These are phyloP conservation scores for Eristalis intricaria DNA, from an alignment of 2,888 invertebrate species.

Conservation along the genomic window DNA sequence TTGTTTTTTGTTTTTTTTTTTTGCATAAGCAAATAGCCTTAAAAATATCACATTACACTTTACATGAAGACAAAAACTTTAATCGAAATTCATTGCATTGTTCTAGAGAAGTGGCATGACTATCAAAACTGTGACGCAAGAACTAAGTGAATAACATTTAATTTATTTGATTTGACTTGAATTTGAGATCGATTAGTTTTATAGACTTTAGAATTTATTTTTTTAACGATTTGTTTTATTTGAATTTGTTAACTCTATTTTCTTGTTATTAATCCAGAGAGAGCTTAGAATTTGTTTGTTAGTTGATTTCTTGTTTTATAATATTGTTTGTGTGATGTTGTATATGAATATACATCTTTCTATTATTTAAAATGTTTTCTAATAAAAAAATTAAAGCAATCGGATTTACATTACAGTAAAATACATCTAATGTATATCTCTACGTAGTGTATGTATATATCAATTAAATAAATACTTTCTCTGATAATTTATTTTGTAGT, in stretches of 20 bases:
- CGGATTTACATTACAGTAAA: slow-evolving; percentile 41
- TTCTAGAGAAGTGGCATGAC: slow-evolving; percentile 15
- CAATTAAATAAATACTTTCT: slow-evolving; percentile 60
- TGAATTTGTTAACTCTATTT: slow-evolving; percentile 21
- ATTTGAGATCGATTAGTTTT: not conserved
- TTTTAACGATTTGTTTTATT: not conserved
- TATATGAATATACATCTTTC: not conserved
- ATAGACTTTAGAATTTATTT: not conserved
- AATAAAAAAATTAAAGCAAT: slow-evolving; percentile 61
- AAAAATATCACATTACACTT: slow-evolving; percentile 29
- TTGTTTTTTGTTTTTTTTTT: not conserved
- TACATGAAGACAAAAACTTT: not conserved
- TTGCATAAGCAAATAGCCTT: slow-evolving; percentile 14
- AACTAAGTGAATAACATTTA: not conserved
- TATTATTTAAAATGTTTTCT: not conserved
- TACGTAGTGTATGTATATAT: slow-evolving; percentile 49
- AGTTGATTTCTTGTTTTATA: not conserved
- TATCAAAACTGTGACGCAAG: slow-evolving; percentile 29
- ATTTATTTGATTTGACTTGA: slow-evolving; percentile 3
- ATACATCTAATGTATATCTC: slow-evolving; percentile 45
- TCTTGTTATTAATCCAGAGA: slow-evolving; percentile 26
- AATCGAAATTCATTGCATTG: not conserved
- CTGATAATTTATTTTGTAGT: slow-evolving; percentile 21
- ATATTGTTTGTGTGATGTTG: not conserved
- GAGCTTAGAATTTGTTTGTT: slow-evolving; percentile 35